Conservation (phyloP, 2,113 vertebrate species). For the Motacilla alba region DNA sequence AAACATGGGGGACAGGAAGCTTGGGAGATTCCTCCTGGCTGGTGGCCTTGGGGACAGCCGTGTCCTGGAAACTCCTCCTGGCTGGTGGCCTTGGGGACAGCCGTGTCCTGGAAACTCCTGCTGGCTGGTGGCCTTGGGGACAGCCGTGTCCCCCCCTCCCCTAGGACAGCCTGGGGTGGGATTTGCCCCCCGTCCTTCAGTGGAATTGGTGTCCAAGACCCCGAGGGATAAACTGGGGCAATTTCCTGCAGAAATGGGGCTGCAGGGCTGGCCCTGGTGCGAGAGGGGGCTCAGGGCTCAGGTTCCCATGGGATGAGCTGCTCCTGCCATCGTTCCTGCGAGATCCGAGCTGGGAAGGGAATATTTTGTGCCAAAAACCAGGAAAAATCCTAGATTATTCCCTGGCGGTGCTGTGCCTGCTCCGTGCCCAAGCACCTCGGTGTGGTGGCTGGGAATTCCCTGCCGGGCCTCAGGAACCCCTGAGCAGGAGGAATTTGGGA, state of each 20-base stretch:
- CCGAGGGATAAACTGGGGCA: not conserved
- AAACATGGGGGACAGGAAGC: not conserved
- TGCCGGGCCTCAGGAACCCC: not conserved
- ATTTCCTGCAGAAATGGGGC: not conserved
- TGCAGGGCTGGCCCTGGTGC: not conserved
- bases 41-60: no score
- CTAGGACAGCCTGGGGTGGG: not conserved
- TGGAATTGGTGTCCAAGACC: not conserved
- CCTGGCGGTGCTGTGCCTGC: not conserved
- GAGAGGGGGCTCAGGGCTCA: no score
- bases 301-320: not conserved
- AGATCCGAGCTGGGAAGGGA: not conserved
- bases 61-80: no score
- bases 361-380: not conserved
- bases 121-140: not conserved
- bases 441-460: not conserved
- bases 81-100: no score
- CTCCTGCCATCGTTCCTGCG: fast-evolving
- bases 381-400: not conserved
- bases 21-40: not conserved
- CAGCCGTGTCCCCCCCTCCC: not conserved
- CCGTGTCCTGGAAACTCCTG: no score
- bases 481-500: not conserved
- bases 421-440: not conserved
- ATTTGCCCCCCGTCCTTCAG: not conserved